Evolutionary conservation across 2,888 invertebrate genomes (phyloP), one percentile per base, ranked within the genome.

Genomic region (Drymonia ruficornis): DNA sequence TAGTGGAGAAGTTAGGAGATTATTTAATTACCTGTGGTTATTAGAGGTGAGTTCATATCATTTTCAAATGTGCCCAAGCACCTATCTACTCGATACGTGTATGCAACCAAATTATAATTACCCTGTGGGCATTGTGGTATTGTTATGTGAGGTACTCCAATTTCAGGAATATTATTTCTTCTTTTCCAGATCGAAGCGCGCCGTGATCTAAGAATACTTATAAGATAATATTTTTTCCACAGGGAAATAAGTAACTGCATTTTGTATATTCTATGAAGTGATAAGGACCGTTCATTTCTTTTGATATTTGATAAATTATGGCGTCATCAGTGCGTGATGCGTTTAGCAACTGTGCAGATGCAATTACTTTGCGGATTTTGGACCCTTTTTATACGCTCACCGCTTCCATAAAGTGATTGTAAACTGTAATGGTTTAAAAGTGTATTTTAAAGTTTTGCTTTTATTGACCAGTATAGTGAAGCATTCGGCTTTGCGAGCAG

Each of bases 1-100:
- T 98, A 94, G 98, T 98, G 93, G 98, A 98, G 96, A 98, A 98
- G 95, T 95, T 98, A 95, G 98, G 98, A 94, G 98, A 98, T 93
- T 98, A 98, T 96, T 96, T 98, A 95, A 96, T 98, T 95, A 96
- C 95, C 94, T 98, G 97, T 95, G 97, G 98, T 95, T 98, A 97
- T 96, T 98, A 98, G 96, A 95, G 95, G 95, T 95, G 81, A 84
- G 88, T 74, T 61, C 49, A 38, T 36, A 36, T n/a, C 1, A n/a
- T 36, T n/a, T 31, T 5, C 0, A 36, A 36, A 36, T 36, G 12
- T 31, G 11, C 31, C 9, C 31, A 31, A 31, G 7, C 2, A 31
- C 23, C 23, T 7, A 23, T 23, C 23, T 0, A n/a, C n/a, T 23
- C 4, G 23, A 9, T 31, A 31, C 9, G 31, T 12, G 31, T 31